Evolutionary conservation across 2,888 invertebrate species (phyloP).

Genomic region (Phyllotreta striolata): DNA sequence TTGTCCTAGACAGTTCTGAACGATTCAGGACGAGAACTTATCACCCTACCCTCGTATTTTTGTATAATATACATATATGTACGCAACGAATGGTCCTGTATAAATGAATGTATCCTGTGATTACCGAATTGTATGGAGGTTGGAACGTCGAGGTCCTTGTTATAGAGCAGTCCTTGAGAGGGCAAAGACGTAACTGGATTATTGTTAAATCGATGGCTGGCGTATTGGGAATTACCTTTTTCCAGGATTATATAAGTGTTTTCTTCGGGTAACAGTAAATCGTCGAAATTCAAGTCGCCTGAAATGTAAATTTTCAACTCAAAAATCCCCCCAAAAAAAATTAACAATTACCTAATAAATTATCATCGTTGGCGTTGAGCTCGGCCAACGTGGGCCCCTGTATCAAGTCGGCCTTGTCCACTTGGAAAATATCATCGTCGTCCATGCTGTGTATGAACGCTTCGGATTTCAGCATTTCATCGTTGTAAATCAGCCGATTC

Average conservation of each 20-base stretch:
- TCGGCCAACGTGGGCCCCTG: slow-evolving; percentile 85
- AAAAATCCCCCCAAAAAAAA: not conserved
- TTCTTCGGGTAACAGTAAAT: slow-evolving; percentile 78
- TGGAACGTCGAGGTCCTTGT: slow-evolving; percentile 54
- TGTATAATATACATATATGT: too few species aligned
- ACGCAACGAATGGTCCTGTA: too few species aligned
- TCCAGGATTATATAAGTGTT: slow-evolving; percentile 60
- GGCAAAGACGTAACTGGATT: slow-evolving; percentile 53
- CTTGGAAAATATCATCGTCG: slow-evolving; percentile 89
- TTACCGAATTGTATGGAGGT: slow-evolving; percentile 64
- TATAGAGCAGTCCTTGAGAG: slow-evolving; percentile 51
- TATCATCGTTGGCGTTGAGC: slow-evolving; percentile 85
- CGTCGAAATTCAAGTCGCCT: slow-evolving; percentile 88
- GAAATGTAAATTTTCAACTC: slow-evolving; percentile 51
- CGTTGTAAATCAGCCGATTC: slow-evolving; percentile 52
- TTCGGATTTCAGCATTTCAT: slow-evolving; percentile 63
- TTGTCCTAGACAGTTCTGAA: too few species aligned
- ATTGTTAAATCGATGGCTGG: slow-evolving; percentile 51
- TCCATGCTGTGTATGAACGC: slow-evolving; percentile 75
- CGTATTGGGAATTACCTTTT: slow-evolving; percentile 44
- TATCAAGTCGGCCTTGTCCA: slow-evolving; percentile 86
- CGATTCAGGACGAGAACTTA: too few species aligned
- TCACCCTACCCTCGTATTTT: too few species aligned
- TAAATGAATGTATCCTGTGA: not conserved
- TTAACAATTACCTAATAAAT: slow-evolving; percentile 68